Conservation (phyloP, 2,888 invertebrate genomes). For the Lochmaea crataegi region DNA sequence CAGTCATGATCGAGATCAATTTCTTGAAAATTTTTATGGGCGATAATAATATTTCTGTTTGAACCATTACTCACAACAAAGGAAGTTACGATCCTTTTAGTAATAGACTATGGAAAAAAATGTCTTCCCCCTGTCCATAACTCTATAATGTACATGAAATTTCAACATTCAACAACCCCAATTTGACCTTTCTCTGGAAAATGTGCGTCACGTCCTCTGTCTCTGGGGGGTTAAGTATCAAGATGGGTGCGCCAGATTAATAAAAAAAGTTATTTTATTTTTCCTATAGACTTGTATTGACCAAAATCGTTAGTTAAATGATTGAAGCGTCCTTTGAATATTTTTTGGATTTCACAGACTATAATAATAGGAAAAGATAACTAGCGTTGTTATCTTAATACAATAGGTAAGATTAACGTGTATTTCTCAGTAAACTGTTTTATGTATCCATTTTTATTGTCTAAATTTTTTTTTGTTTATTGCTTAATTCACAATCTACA, state of each 20-base stretch:
- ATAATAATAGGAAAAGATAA: too few relatives aligned
- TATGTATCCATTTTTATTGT: background rate
- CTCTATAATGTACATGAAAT: slow-evolving; percentile 34
- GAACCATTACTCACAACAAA: slow-evolving; percentile 22
- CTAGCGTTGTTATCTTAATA: too few relatives aligned
- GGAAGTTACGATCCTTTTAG: slow-evolving; percentile 25
- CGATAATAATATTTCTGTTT: slow-evolving; percentile 11
- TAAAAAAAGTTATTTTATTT: background rate
- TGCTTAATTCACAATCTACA: too few relatives aligned
- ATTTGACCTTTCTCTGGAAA: slow-evolving; percentile 36
- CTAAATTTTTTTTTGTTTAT: too few relatives aligned
- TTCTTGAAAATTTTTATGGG: slow-evolving; percentile 4
- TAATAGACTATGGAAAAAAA: slow-evolving; percentile 27
- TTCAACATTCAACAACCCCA: slow-evolving; percentile 37
- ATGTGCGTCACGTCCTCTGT: slow-evolving; percentile 39
- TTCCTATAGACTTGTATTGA: background rate
- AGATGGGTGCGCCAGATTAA: background rate
- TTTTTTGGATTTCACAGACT: too few relatives aligned
- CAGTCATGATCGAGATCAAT: slow-evolving; percentile 11
- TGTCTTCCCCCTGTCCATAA: slow-evolving; percentile 32
- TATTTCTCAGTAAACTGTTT: too few relatives aligned
- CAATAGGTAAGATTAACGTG: too few relatives aligned
- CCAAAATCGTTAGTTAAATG: too few relatives aligned
- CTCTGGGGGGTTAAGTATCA: slow-evolving; percentile 4
- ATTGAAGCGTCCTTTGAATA: too few relatives aligned